These are phyloP conservation scores for Leistus spinibarbis DNA, from an alignment of 2,888 invertebrate genomes.

Conservation along the genomic window DNA sequence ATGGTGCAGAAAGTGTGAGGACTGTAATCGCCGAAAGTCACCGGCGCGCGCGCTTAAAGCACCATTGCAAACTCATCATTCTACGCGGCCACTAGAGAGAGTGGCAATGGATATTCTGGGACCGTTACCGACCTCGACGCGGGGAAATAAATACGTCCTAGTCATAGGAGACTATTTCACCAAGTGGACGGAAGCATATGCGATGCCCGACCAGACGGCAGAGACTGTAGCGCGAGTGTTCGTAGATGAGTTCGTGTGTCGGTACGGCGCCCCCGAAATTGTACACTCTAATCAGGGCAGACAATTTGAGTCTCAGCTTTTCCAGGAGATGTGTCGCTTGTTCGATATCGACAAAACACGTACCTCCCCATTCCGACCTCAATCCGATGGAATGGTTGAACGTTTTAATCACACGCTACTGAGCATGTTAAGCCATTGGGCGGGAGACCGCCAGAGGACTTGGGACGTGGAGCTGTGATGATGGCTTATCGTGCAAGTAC, in stretches of 20 bases:
- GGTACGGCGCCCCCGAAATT: slow-evolving; percentile 39
- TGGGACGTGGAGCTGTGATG: slow-evolving; percentile 27
- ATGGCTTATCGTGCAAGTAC: slow-evolving; percentile 23
- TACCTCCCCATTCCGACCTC: slow-evolving; percentile 42
- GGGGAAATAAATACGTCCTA: slow-evolving; percentile 4
- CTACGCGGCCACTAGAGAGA: slow-evolving; percentile 2
- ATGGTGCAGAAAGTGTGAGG: slow-evolving; percentile 5
- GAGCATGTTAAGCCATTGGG: slow-evolving; percentile 23
- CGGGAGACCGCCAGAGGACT: slow-evolving; percentile 9
- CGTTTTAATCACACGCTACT: slow-evolving; percentile 42
- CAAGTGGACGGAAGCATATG: slow-evolving; percentile 42
- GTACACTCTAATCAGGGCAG: slow-evolving; percentile 44
- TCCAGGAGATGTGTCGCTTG: slow-evolving; percentile 36
- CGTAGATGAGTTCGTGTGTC: no score
- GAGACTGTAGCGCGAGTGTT: slow-evolving; percentile 45
- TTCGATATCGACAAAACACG: slow-evolving; percentile 42
- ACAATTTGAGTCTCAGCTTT: slow-evolving; percentile 44
- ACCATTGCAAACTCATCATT: neutral
- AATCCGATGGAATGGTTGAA: slow-evolving; percentile 44
- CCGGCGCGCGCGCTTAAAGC: neutral
- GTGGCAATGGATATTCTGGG: slow-evolving; percentile 13
- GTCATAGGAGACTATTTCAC: slow-evolving; percentile 38
- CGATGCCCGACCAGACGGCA: slow-evolving; percentile 42
- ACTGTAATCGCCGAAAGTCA: slow-evolving; percentile 12
- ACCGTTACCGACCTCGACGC: neutral